Percentiles rank a stretch among this genome's conserved stretches.
Conservation (phyloP, 2,888 invertebrate species). For the Protonemura montana region DNA sequence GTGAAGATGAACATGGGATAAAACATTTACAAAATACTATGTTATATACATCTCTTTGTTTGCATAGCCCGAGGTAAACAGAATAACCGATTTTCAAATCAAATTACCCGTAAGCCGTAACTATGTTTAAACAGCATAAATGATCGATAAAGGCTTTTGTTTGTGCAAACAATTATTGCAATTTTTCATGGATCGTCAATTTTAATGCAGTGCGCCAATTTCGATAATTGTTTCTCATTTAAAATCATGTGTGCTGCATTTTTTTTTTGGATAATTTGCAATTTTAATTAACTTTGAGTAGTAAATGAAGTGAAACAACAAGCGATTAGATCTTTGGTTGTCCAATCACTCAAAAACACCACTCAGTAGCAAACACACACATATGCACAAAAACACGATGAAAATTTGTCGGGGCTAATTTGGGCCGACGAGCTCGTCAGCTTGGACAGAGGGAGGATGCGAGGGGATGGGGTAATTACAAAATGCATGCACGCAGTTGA, state of each 20-base stretch:
- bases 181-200: conserved; percentile 50
- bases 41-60: conserved; percentile 21
- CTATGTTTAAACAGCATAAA: conserved; percentile 38
- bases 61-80: conserved; percentile 34
- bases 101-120: conserved; percentile 46
- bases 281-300: conserved; percentile 32
- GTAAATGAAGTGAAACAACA: conserved; percentile 33
- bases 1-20: conserved; percentile 36
- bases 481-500: not conserved
- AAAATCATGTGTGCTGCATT: conserved; percentile 45
- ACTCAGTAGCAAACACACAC: not conserved
- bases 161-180: conserved; percentile 44
- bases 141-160: conserved; percentile 37
- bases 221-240: conserved; percentile 48
- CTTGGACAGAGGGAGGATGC: not conserved
- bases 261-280: conserved; percentile 43
- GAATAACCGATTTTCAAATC: conserved; percentile 46
- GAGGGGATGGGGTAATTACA: not conserved
- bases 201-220: conserved; percentile 44
- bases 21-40: conserved; percentile 33
- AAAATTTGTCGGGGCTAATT: not conserved
- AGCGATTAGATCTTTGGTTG: conserved; percentile 22
- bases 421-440: not conserved
- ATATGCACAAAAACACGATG: conserved; percentile 17
- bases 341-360: conserved; percentile 15